Conservation (phyloP, 2,888 invertebrate species). For the Hydroisotoma schaefferi region DNA sequence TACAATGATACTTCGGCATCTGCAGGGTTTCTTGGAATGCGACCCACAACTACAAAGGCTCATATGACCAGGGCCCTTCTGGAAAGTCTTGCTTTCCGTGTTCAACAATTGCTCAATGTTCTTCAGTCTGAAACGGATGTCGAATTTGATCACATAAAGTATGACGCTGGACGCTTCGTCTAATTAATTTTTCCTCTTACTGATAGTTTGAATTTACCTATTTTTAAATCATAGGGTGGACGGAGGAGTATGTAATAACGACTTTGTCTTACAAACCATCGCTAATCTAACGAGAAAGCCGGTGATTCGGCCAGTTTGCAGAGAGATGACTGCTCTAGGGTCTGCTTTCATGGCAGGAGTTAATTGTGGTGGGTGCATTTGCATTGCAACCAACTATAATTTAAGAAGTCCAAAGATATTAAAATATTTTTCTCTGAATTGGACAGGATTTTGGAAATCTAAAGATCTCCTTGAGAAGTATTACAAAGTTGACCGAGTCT, state of each 20-base stretch:
- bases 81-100: slow-evolving; percentile 79
- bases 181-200: too few relatives aligned
- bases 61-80: slow-evolving; percentile 78
- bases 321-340: slow-evolving; percentile 82
- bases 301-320: slow-evolving; percentile 69
- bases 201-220: neutral
- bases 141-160: slow-evolving; percentile 62
- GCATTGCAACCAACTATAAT: neutral
- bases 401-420: slow-evolving; percentile 18
- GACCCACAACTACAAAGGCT: slow-evolving; percentile 68
- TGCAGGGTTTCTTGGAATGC: slow-evolving; percentile 73
- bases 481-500: slow-evolving; percentile 62
- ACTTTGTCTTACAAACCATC: slow-evolving; percentile 83
- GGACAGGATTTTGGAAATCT: slow-evolving; percentile 67
- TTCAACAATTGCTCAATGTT: slow-evolving; percentile 71
- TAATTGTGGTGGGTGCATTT: slow-evolving; percentile 61
- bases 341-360: slow-evolving; percentile 82
- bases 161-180: slow-evolving; percentile 29
- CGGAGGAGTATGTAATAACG: slow-evolving; percentile 93
- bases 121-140: slow-evolving; percentile 67
- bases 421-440: slow-evolving; percentile 13
- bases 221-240: slow-evolving; percentile 66
- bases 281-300: slow-evolving; percentile 73
- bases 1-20: slow-evolving; percentile 81
- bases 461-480: slow-evolving; percentile 63